Evolutionary conservation across 2,888 invertebrate genomes (phyloP).

Genomic region (Mythimna vitellina): DNA sequence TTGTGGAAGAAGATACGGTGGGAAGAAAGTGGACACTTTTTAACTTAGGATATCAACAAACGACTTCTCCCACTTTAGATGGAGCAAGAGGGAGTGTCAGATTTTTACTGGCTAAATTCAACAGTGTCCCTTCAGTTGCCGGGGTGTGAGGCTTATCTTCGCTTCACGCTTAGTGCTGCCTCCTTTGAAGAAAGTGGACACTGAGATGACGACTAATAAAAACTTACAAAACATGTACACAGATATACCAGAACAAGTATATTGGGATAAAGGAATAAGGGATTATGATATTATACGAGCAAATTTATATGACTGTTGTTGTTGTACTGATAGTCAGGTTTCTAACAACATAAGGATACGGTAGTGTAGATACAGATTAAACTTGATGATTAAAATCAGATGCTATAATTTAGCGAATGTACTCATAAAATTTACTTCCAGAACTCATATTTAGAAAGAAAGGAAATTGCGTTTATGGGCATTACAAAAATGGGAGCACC

Average conservation of each 20-base stretch:
- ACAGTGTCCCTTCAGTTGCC: too few relatives aligned
- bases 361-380: background rate
- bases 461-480: too few relatives aligned
- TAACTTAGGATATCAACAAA: too few relatives aligned
- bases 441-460: background rate
- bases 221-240: background rate
- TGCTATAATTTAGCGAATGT: background rate
- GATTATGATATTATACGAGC: background rate
- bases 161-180: too few relatives aligned
- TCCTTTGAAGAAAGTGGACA: background rate
- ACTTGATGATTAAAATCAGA: background rate
- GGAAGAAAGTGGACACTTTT: too few relatives aligned
- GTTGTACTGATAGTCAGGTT: background rate
- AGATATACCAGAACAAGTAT: background rate
- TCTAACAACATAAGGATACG: background rate
- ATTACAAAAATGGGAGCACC: too few relatives aligned
- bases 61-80: too few relatives aligned
- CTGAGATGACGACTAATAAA: background rate
- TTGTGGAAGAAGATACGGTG: too few relatives aligned
- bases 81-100: too few relatives aligned
- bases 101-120: too few relatives aligned
- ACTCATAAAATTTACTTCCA: background rate
- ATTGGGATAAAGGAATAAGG: background rate
- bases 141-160: too few relatives aligned
- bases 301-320: background rate